These are phyloP conservation scores for Thumatha senex DNA, from an alignment of 2,888 invertebrate species.

Conservation along the genomic window DNA sequence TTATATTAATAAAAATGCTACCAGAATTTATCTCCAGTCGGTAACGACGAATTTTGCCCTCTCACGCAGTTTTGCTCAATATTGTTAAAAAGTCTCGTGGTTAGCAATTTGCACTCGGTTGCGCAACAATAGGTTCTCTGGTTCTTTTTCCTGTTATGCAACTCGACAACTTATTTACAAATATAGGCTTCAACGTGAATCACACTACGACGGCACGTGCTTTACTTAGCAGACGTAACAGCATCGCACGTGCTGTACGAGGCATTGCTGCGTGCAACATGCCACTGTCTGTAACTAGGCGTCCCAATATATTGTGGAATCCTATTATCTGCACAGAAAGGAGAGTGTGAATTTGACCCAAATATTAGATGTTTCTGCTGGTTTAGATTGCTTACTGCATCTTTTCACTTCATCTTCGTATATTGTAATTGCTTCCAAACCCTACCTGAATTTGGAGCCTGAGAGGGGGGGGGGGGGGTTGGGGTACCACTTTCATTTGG, in stretches of 20 bases:
- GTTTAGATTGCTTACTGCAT: neutral
- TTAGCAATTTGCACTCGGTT: neutral
- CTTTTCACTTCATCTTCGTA: neutral
- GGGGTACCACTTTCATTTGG: too few species aligned
- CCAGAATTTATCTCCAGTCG: too few species aligned
- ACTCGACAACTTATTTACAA: constrained; percentile 7
- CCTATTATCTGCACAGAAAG: too few species aligned
- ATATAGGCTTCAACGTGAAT: neutral
- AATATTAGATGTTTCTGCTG: constrained; percentile 1
- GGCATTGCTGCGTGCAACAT: constrained; percentile 1
- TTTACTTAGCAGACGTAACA: neutral
- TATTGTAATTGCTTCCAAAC: too few species aligned
- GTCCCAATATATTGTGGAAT: too few species aligned
- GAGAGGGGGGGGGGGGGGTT: neutral
- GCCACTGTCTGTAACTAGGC: constrained; percentile 1
- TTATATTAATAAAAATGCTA: too few species aligned
- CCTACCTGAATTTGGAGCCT: too few species aligned
- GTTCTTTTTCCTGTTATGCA: neutral
- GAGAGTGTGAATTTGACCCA: constrained; percentile 6
- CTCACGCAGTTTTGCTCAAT: too few species aligned
- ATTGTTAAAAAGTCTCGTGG: too few species aligned
- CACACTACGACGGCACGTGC: constrained; percentile 4
- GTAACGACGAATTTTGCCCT: too few species aligned
- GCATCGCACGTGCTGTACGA: constrained; percentile 1
- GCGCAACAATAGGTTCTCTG: neutral